A percentile compares a stretch with the other conserved stretches of the same genome.
Conservation (phyloP, 2,888 invertebrate genomes). For the Leucophora obtusa region DNA sequence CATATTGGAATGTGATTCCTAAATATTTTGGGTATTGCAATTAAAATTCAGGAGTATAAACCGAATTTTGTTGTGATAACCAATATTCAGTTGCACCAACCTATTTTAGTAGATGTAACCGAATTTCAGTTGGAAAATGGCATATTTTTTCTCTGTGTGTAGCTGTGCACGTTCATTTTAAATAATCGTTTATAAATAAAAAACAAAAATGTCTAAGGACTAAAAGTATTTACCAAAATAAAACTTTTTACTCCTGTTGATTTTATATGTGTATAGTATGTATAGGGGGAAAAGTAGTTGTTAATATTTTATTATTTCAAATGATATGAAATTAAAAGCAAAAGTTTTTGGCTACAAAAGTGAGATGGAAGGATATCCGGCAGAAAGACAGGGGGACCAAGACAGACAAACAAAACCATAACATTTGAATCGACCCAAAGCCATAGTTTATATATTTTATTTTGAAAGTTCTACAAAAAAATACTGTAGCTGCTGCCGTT, state of each 20-base stretch:
- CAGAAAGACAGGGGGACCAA: not conserved
- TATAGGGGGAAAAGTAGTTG: not conserved
- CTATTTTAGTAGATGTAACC: too few relatives aligned
- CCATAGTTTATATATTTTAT: not conserved
- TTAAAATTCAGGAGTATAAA: too few relatives aligned
- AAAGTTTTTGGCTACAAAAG: not conserved
- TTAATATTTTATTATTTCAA: constrained; percentile 41
- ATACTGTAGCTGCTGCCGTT: too few relatives aligned
- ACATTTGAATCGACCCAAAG: not conserved
- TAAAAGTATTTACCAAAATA: too few relatives aligned
- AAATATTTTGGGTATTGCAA: too few relatives aligned
- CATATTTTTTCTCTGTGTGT: too few relatives aligned
- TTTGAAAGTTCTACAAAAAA: not conserved
- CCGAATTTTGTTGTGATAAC: too few relatives aligned
- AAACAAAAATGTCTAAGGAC: not conserved
- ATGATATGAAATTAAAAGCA: constrained; percentile 31
- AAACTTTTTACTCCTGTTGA: constrained; percentile 13
- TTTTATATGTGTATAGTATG: not conserved
- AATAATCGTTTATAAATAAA: not conserved
- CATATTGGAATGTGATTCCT: too few relatives aligned
- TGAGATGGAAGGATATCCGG: not conserved
- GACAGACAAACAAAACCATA: not conserved
- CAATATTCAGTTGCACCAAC: too few relatives aligned
- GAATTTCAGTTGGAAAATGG: too few relatives aligned
- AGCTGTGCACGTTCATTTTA: too few relatives aligned